A percentile compares a stretch with the other conserved stretches of the same genome.
Conservation (phyloP, 2,113 vertebrate genomes). For the Cyanoliseus patagonus region DNA sequence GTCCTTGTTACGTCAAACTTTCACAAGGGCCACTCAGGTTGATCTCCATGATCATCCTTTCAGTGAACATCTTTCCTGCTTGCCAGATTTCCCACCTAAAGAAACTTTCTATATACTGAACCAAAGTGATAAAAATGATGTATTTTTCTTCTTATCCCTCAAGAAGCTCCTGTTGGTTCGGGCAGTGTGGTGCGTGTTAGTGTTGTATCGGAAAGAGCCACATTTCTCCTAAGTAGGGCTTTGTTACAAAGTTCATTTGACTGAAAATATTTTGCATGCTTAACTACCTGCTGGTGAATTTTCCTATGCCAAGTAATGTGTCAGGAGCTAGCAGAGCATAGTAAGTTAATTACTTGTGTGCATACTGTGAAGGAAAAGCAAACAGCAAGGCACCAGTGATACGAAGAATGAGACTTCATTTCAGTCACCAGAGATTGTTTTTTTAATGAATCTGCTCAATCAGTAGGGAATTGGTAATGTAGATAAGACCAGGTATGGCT, state of each 20-base stretch:
- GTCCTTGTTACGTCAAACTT: neutral
- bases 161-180: neutral
- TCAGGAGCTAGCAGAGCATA: constrained; percentile 66
- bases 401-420: constrained; percentile 61
- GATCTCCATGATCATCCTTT: neutral
- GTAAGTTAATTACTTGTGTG: constrained; percentile 75
- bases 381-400: constrained; percentile 55
- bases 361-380: constrained; percentile 64
- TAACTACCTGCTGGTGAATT: constrained; percentile 67
- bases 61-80: neutral
- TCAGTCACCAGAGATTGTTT: constrained; percentile 57
- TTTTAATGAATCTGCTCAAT: constrained; percentile 66
- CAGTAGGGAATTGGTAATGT: constrained; percentile 43
- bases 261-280: constrained; percentile 67
- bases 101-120: neutral
- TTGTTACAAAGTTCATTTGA: constrained; percentile 57
- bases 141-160: neutral
- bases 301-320: constrained; percentile 57
- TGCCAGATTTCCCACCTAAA: neutral
- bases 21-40: neutral
- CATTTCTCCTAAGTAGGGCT: neutral
- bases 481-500: constrained; percentile 52
- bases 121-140: neutral
- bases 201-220: neutral
- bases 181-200: neutral